A percentile compares a stretch with the other conserved stretches of the same genome.
phyloP scores from a whole-genome alignment of 2,888 invertebrate species.

The Acleris literana region DNA sequence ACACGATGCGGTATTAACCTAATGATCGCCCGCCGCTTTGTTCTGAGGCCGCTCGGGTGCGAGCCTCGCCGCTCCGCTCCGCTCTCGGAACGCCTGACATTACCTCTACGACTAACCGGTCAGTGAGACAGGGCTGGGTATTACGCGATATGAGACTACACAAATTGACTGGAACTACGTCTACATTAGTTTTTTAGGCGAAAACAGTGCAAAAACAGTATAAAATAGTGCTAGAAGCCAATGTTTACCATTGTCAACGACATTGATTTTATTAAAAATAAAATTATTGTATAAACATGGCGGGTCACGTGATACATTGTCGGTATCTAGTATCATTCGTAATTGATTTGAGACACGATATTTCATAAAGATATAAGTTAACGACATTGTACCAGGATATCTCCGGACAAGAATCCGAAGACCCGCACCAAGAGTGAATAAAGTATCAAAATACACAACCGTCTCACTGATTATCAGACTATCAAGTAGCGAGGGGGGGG shows the following conservation, averaged over 20 bases:
- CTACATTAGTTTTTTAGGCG: neutral
- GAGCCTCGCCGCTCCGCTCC: constrained; percentile 46
- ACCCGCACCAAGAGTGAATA: neutral
- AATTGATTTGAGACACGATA: constrained; percentile 24
- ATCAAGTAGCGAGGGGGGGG: constrained; percentile 35
- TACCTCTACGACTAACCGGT: constrained; percentile 47
- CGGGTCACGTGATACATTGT: constrained; percentile 19
- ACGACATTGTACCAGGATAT: constrained; percentile 8
- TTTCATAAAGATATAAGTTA: neutral
- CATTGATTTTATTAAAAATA: no score
- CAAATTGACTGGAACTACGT: neutral
- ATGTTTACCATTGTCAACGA: no score
- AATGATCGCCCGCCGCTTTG: constrained; percentile 58
- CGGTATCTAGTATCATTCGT: constrained; percentile 3
- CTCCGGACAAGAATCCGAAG: neutral
- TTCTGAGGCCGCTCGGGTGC: constrained; percentile 56
- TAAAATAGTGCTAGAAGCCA: no score
- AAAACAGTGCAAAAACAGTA: neutral
- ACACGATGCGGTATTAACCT: constrained; percentile 75
- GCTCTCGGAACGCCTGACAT: constrained; percentile 45
- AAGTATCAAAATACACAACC: constrained; percentile 40
- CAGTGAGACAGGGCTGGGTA: constrained; percentile 56
- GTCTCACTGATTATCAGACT: constrained; percentile 56
- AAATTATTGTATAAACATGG: constrained; percentile 18
- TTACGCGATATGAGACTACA: neutral